Percentiles rank a stretch among this genome's conserved stretches.
Evolutionary conservation across 2,888 invertebrate genomes (phyloP).

Genomic region (Pristionchus maxplancki): DNA sequence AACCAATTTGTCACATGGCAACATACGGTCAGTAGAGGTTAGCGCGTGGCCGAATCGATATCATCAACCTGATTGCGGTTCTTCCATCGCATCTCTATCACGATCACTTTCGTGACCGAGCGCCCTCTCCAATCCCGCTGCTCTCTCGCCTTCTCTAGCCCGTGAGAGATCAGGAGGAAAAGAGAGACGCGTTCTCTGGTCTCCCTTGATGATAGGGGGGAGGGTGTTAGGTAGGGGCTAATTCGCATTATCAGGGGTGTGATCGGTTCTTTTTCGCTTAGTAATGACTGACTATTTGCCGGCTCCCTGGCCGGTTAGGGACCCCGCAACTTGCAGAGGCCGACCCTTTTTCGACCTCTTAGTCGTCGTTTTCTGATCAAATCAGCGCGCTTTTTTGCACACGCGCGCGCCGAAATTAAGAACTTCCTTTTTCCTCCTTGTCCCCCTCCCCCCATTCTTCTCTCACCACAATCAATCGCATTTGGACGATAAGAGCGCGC

Average conservation of each 20-base stretch:
- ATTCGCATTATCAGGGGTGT: background rate
- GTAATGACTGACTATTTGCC: background rate
- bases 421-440: background rate
- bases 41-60: background rate
- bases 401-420: background rate
- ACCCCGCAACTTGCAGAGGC: no score
- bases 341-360: background rate
- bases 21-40: background rate
- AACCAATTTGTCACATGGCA: background rate
- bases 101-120: background rate
- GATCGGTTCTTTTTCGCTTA: background rate
- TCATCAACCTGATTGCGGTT: slow-evolving; percentile 11
- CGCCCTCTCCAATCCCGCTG: background rate
- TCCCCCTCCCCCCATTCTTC: background rate
- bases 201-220: background rate
- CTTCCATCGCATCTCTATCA: background rate
- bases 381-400: background rate
- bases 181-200: background rate
- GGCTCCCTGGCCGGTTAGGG: no score
- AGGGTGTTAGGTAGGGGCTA: background rate
- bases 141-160: background rate
- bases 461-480: background rate
- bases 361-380: background rate
- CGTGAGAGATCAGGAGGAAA: background rate
- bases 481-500: background rate